Conservation (phyloP, 2,888 invertebrate genomes). For the Drosophila prolongata region DNA sequence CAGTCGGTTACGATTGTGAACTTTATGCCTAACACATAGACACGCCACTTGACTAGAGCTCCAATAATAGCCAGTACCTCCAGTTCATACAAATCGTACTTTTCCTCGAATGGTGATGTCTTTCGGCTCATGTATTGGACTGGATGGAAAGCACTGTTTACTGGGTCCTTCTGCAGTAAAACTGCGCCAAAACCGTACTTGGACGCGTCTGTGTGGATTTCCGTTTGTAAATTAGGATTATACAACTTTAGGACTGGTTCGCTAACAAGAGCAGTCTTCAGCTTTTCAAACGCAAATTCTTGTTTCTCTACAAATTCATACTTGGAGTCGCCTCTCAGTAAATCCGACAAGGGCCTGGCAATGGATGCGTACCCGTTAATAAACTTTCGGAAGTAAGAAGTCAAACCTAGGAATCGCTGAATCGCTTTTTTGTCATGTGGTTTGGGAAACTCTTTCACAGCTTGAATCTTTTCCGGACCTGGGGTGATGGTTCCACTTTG, state of each 20-base stretch:
- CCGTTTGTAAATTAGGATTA: background rate
- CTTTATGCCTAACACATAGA: background rate
- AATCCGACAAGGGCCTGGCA: background rate
- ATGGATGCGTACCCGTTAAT: constrained; percentile 5
- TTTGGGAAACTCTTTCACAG: constrained; percentile 2
- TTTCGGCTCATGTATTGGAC: constrained; percentile 7
- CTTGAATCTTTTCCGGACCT: background rate
- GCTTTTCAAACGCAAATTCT: too few relatives aligned
- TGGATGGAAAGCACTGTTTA: background rate
- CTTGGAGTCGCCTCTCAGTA: background rate
- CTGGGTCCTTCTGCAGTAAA: background rate
- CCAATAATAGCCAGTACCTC: background rate
- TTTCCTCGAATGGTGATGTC: background rate
- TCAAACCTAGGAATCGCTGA: constrained; percentile 1
- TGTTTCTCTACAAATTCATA: background rate
- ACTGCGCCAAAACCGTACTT: too few relatives aligned
- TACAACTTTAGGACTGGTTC: constrained; percentile 1
- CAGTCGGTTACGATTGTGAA: too few relatives aligned
- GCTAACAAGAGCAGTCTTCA: too few relatives aligned
- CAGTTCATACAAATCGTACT: background rate
- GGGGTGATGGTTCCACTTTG: background rate
- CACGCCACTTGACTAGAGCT: too few relatives aligned
- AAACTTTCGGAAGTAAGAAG: constrained; percentile 7
- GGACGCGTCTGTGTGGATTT: background rate
- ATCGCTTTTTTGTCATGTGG: constrained; percentile 1